These are phyloP conservation scores for Diphyllodes magnificus DNA, from an alignment of 2,113 vertebrate genomes.

Conservation along the genomic window DNA sequence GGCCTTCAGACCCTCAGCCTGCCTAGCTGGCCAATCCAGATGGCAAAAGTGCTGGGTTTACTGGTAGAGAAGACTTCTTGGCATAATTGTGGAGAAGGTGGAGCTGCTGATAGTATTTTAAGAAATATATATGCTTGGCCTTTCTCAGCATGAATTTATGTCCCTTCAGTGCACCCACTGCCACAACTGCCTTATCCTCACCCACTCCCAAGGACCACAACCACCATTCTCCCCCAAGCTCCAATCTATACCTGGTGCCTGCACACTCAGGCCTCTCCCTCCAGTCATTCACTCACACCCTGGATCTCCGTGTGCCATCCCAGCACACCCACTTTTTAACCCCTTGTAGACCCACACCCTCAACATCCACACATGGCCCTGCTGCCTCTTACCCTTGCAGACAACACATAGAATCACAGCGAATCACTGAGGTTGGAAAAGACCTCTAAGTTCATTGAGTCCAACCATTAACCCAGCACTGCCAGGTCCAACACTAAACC, in stretches of 20 bases:
- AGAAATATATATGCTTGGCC: background rate
- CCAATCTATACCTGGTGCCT: background rate
- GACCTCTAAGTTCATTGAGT: background rate
- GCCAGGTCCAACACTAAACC: background rate
- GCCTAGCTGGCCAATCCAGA: background rate
- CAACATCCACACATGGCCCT: accelerated
- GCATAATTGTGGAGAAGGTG: background rate
- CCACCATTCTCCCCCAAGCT: background rate
- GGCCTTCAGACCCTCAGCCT: background rate
- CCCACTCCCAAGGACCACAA: background rate
- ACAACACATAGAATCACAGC: background rate
- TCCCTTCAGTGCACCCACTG: background rate
- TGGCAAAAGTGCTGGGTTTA: background rate
- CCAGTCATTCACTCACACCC: background rate
- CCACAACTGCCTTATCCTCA: background rate
- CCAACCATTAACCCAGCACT: background rate
- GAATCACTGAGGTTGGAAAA: background rate
- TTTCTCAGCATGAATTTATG: background rate
- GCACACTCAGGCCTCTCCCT: background rate
- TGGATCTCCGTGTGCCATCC: background rate
- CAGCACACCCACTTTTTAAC: background rate
- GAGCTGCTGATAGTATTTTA: background rate
- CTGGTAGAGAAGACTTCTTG: background rate
- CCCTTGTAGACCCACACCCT: background rate
- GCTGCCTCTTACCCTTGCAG: background rate